Conservation (phyloP, 2,113 vertebrate genomes). For the Zapus hudsonius region DNA sequence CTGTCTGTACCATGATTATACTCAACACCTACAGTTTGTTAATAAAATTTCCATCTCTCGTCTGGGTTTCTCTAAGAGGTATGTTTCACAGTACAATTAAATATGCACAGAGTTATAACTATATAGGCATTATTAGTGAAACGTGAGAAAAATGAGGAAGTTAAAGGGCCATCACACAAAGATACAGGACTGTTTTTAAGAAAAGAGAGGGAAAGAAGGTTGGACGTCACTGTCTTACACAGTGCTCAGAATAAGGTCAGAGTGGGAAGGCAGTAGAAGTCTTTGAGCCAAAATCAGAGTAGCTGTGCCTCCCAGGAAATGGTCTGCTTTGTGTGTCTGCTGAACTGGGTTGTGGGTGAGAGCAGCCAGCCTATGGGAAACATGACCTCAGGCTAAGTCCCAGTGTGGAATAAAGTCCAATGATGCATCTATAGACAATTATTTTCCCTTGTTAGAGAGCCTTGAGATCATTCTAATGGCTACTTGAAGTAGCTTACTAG, state of each 20-base stretch:
- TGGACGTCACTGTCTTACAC: neutral
- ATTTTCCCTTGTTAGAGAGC: neutral
- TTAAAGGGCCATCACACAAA: neutral
- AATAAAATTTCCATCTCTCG: neutral
- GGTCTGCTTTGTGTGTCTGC: neutral
- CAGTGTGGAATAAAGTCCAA: neutral
- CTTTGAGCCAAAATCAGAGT: neutral
- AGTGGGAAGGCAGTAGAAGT: neutral
- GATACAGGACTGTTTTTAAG: neutral
- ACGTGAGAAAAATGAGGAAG: neutral
- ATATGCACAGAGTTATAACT: neutral
- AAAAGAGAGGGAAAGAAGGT: neutral
- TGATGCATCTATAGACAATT: neutral
- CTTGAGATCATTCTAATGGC: neutral
- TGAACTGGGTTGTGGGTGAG: neutral
- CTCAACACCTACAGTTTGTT: neutral
- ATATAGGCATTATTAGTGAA: neutral
- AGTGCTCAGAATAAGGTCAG: neutral
- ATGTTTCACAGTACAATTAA: neutral
- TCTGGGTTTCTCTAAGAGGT: neutral
- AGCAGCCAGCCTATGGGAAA: neutral
- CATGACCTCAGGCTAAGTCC: neutral
- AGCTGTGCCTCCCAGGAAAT: neutral
- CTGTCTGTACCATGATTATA: conserved; percentile 16
- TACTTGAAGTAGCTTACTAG: neutral